Evolutionary conservation across 2,797 vertebrate species (phyloP), one percentile per base, ranked within the genome.

Genomic region (Dermochelys coriacea): DNA sequence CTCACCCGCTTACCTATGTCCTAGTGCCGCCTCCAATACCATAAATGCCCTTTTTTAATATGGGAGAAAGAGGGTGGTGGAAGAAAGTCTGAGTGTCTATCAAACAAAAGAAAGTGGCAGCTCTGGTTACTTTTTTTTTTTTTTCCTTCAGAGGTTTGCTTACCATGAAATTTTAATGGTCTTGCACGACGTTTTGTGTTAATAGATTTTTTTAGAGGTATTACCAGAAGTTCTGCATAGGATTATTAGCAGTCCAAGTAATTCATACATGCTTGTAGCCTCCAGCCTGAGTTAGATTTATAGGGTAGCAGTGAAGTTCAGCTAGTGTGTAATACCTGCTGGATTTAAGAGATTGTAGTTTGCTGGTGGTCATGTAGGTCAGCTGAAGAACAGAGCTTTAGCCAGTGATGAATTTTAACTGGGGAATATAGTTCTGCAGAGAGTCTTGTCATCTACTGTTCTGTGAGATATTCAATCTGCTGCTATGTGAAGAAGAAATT

Each of bases 251-350:
- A 4, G 57, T 88, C 81, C 87, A 52, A 51, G 80, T 86, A 82
- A 86, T 91, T 84, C 90, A 85, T 88, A 90, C 89, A 5, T 91
- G 80, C 94, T 91, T 8, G 45, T 79, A 77, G 10, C 83, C 96
- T 96, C 55, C 45, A 93, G 37, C 37, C 61, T 55, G 87, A 93
- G 78, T 84, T 89, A 89, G 64, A 93, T 97, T 96, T 96, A 87
- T 91, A 59, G 68, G 45, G 47, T 80, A 75, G 78, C 91, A 84
- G 31, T 47, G 82, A 91, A 82, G 29, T 96, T 94, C 54, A 89
- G 71, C 64, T 88, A 85, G 45, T 94, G 47, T 86, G 51, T 31
- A 49, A 75, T 89, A 92, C 29, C 83, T 81, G 59, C 89, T 93
- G 82, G 89, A 95, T 81, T 89, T 88, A 57, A 89, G 47, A 84